Conservation (phyloP, 2,888 invertebrate genomes). For the Lacanobia wlatinum region DNA sequence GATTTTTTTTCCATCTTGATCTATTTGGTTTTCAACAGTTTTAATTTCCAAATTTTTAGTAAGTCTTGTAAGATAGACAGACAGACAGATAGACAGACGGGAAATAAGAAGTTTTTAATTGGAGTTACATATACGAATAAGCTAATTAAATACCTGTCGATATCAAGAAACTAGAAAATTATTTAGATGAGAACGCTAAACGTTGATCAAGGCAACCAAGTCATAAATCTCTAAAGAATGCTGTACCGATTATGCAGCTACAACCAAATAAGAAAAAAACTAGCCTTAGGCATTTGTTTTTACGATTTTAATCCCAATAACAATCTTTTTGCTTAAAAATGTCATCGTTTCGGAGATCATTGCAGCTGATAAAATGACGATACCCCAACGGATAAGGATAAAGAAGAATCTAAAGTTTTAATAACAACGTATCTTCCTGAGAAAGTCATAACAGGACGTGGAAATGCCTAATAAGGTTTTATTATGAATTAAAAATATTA, state of each 20-base stretch:
- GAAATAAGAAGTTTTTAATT: background rate
- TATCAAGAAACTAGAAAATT: background rate
- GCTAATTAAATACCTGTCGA: background rate
- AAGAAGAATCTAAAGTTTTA: conserved; percentile 40
- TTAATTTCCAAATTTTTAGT: too few species aligned
- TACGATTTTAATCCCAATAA: conserved; percentile 54
- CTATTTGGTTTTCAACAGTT: too few species aligned
- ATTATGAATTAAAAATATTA: conserved; percentile 1
- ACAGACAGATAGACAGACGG: too few species aligned
- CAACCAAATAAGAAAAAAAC: conserved; percentile 23
- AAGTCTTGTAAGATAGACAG: background rate
- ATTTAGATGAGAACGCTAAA: background rate
- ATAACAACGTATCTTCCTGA: conserved; percentile 39
- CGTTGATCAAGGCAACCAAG: background rate
- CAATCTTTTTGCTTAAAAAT: conserved; percentile 59
- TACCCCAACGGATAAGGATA: conserved; percentile 43
- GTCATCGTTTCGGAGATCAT: conserved; percentile 49
- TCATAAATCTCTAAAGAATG: conserved; percentile 32
- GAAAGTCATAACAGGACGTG: conserved; percentile 37
- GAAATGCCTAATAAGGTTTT: conserved; percentile 11
- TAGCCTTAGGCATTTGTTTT: conserved; percentile 45
- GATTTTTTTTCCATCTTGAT: too few species aligned
- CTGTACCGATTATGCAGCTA: conserved; percentile 31
- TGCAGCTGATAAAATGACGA: conserved; percentile 37
- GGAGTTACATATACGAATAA: background rate